Conservation (phyloP, 1,140 invertebrate species). For the Telenomus remus region DNA sequence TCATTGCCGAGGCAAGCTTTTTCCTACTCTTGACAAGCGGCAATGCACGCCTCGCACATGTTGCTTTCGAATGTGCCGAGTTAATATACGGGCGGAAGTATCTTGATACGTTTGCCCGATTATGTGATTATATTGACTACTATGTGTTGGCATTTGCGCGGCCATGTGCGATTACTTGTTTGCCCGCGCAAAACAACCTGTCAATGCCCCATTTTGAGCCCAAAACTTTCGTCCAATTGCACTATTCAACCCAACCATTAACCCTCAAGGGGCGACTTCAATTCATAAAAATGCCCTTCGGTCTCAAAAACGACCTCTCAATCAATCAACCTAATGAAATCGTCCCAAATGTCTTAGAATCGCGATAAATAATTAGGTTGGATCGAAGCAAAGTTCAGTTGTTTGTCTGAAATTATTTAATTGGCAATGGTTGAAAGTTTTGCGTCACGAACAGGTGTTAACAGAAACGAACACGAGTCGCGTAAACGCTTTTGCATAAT, state of each 20-base stretch:
- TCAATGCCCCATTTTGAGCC: no score
- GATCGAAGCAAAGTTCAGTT: not conserved
- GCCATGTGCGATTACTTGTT: no score
- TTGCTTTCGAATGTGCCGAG: slow-evolving; percentile 41
- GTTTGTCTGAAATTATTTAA: no score
- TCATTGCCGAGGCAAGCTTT: slow-evolving; percentile 37
- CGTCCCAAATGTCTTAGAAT: no score
- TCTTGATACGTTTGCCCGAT: slow-evolving; percentile 51
- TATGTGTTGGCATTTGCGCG: slow-evolving; percentile 10
- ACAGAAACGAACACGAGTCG: slow-evolving; percentile 17
- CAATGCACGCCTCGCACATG: slow-evolving; percentile 43
- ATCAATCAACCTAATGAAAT: no score
- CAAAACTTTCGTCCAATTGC: no score
- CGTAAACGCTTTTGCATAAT: slow-evolving; percentile 10
- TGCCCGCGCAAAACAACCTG: not conserved
- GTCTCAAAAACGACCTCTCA: no score
- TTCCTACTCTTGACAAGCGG: slow-evolving; percentile 12
- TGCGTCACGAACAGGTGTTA: slow-evolving; percentile 6
- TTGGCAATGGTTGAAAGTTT: not conserved
- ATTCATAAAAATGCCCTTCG: no score
- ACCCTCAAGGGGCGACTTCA: no score
- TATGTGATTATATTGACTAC: slow-evolving; percentile 43
- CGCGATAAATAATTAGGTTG: not conserved
- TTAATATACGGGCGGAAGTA: slow-evolving; percentile 51
- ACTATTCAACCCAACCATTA: no score